Evolutionary conservation across 2,888 invertebrate genomes (phyloP), one percentile per base, ranked within the genome.

Genomic region (Drosophila percnosoma): DNA sequence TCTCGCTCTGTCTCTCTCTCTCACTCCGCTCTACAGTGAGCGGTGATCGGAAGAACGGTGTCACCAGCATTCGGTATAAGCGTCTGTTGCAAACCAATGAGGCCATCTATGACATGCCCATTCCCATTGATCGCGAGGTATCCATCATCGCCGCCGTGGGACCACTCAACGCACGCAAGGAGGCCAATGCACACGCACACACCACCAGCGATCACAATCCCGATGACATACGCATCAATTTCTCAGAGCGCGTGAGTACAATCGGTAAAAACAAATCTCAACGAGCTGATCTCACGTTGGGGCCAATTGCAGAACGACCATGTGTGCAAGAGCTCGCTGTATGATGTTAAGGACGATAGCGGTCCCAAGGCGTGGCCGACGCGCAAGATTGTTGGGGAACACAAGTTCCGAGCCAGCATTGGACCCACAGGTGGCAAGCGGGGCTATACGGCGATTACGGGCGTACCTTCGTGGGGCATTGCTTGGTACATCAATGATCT

Each of bases 401-500:
- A 93, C 63, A 94, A 94, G 61, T 96, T 98, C 91, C 95, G 95
- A 2, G 97, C 95, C 0, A 94, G 95, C 87, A 97, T 98, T 83
- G 98, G 98, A 0, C 98, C 98, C 0, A 96, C 97, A 0, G 97
- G 97, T 3, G 97, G 97, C 0, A 95, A 95, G 60, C 93, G 96
- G 4, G 97, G 98, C 1, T 98, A 97, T 92, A 95, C 96, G 0
- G 95, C 96, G 2, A 95, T 97, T 63, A 98, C 98, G 18, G 96
- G 97, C 94, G 89, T 95, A 82, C 96, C 97, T 8, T 96, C 97
- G 0, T 97, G 97, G 97, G 98, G 98, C 67, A 97, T 98, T 75
- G 97, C 97, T 24, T 98, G 97, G 97, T 98, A 97, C 94, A 95
- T 98, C 91, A 98, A 98, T 93, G 98, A 98, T 89, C 94, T 96